phyloP scores from a whole-genome alignment of 53 echinoderm and acorn worm species.

The Actinopyga echinites region DNA sequence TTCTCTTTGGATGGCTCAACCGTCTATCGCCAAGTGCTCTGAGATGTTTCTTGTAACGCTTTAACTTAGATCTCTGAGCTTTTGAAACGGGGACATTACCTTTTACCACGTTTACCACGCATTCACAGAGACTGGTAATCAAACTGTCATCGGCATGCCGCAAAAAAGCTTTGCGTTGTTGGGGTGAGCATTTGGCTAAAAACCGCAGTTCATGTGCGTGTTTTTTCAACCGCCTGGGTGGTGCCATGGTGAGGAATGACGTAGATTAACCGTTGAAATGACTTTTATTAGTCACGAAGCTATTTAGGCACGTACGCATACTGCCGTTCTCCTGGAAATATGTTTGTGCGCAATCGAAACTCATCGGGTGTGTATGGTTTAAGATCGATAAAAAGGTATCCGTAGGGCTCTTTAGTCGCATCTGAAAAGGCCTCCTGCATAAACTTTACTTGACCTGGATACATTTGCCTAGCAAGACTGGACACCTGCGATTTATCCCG shows the following conservation, averaged over 20 bases:
- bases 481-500: constrained; percentile 26
- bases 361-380: constrained; percentile 32
- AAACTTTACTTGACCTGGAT: constrained; percentile 1
- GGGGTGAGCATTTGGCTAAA: constrained; percentile 46
- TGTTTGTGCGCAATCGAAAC: constrained; percentile 3
- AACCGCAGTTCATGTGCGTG: constrained; percentile 55
- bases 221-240: background rate
- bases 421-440: constrained; percentile 42
- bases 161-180: constrained; percentile 59
- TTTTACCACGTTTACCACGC: constrained; percentile 41
- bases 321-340: background rate
- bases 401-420: background rate
- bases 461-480: background rate
- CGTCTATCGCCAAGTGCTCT: constrained; percentile 17
- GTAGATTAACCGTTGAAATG: too few species aligned
- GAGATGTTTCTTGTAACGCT: constrained; percentile 16
- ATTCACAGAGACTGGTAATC: constrained; percentile 56
- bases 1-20: constrained; percentile 16
- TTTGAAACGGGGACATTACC: constrained; percentile 42
- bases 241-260: constrained; percentile 2
- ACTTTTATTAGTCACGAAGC: too few species aligned
- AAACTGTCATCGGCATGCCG: constrained; percentile 53
- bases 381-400: constrained; percentile 28
- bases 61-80: constrained; percentile 35
- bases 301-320: background rate